These are phyloP conservation scores for human (Homo sapiens) DNA, from an alignment of 2,113 vertebrate genomes.

Conservation along the genomic window DNA sequence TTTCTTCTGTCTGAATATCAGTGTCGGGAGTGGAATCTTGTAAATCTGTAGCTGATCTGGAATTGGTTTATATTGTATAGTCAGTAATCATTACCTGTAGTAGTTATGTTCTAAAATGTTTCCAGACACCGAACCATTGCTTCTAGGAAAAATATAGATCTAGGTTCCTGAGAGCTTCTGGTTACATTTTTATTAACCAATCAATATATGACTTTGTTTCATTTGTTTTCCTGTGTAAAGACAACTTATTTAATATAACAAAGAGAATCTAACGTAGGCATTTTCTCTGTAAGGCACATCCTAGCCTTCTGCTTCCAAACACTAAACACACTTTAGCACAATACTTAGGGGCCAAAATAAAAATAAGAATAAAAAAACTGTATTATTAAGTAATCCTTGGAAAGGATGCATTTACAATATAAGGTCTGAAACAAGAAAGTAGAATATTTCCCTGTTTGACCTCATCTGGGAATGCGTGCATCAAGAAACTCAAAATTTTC, in stretches of 20 bases:
- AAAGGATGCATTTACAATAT: not conserved
- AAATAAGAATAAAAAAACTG: not conserved
- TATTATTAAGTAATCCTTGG: not conserved
- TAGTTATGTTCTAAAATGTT: not conserved
- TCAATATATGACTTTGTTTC: not conserved
- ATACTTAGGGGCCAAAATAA: not conserved
- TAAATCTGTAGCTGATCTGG: not conserved
- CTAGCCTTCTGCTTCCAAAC: not conserved
- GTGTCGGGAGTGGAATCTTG: not conserved
- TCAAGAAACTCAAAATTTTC: not conserved
- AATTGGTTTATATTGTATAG: not conserved
- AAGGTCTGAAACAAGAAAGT: not conserved
- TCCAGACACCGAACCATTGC: not conserved
- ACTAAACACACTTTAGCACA: not conserved
- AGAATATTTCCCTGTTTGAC: not conserved
- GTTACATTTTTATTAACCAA: not conserved
- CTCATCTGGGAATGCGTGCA: not conserved
- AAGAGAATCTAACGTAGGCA: not conserved
- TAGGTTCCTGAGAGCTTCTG: not conserved
- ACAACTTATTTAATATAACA: not conserved
- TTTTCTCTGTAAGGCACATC: not conserved
- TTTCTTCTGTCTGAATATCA: not conserved
- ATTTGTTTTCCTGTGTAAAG: not conserved
- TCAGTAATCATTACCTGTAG: not conserved
- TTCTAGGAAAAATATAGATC: not conserved